Percentiles rank a stretch among this genome's conserved stretches.
phyloP scores from a whole-genome alignment of 2,113 vertebrate species.

The Cichladusa arquata region DNA sequence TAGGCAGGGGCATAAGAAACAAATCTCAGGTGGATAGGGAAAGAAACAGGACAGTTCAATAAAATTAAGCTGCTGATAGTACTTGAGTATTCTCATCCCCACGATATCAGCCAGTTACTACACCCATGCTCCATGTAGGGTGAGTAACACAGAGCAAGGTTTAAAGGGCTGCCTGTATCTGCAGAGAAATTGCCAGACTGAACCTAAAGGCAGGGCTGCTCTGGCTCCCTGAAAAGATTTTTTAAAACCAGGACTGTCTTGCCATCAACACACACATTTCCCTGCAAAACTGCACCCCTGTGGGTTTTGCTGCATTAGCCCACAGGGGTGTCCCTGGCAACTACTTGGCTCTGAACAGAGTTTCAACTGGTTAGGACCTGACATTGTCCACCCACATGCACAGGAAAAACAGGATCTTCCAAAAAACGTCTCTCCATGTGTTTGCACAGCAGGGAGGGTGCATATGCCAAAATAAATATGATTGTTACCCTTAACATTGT shows the following conservation, averaged over 20 bases:
- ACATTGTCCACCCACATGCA: neutral
- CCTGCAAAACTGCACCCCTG: neutral
- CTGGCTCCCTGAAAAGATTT: neutral
- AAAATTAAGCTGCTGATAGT: neutral
- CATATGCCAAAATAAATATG: constrained; percentile 25
- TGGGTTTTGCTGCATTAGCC: neutral
- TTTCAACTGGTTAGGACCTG: neutral
- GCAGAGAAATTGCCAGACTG: neutral
- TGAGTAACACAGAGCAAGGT: neutral
- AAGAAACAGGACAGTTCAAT: neutral
- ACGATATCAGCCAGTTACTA: fast-evolving
- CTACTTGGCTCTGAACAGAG: neutral
- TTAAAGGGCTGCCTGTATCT: neutral
- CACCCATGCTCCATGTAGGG: fast-evolving
- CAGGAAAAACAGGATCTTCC: neutral
- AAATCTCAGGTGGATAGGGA: neutral
- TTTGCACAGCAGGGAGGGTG: constrained; percentile 20
- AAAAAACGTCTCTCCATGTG: neutral
- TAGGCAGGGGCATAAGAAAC: neutral
- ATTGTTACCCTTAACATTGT: neutral
- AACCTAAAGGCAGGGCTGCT: neutral
- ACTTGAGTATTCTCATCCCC: neutral
- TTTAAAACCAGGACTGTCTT: neutral
- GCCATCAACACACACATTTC: neutral
- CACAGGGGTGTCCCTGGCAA: neutral